A percentile compares a stretch with the other conserved stretches of the same genome.
Evolutionary conservation across 2,888 invertebrate species (phyloP).

Genomic region (Hipparchia semele): DNA sequence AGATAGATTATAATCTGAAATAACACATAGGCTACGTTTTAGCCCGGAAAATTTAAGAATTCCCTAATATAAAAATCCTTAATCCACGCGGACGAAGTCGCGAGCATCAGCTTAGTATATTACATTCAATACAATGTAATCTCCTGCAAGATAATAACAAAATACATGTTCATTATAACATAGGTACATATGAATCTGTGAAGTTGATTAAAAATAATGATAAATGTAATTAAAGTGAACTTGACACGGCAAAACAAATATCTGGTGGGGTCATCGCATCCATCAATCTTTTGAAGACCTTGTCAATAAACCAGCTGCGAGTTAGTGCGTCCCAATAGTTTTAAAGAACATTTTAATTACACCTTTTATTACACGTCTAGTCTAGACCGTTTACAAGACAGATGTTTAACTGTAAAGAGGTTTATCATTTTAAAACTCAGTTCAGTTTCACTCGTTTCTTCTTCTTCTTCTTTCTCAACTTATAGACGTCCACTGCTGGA

Average conservation of each 20-base stretch:
- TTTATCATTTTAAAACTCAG: constrained; percentile 3
- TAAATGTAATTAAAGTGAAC: constrained; percentile 64
- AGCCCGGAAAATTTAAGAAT: too few species aligned
- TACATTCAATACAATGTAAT: background rate
- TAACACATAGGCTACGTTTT: too few species aligned
- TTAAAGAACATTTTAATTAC: constrained; percentile 43
- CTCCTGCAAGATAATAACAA: constrained; percentile 14
- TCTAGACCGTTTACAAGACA: background rate
- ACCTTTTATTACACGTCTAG: constrained; percentile 22
- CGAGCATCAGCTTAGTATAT: background rate
- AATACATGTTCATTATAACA: constrained; percentile 30
- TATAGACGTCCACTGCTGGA: too few species aligned
- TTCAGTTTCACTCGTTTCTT: constrained; percentile 1
- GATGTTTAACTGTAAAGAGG: background rate
- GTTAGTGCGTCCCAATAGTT: constrained; percentile 43
- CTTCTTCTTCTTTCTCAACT: too few species aligned
- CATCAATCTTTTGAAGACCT: constrained; percentile 66
- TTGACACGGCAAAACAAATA: constrained; percentile 65
- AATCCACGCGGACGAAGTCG: too few species aligned
- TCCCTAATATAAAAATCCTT: too few species aligned
- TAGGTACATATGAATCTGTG: constrained; percentile 13
- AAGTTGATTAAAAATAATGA: constrained; percentile 50
- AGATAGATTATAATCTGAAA: too few species aligned
- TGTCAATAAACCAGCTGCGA: constrained; percentile 51
- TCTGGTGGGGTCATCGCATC: constrained; percentile 63